phyloP scores from a whole-genome alignment of 1,140 invertebrate genomes.

The Steinernema feltiae region DNA sequence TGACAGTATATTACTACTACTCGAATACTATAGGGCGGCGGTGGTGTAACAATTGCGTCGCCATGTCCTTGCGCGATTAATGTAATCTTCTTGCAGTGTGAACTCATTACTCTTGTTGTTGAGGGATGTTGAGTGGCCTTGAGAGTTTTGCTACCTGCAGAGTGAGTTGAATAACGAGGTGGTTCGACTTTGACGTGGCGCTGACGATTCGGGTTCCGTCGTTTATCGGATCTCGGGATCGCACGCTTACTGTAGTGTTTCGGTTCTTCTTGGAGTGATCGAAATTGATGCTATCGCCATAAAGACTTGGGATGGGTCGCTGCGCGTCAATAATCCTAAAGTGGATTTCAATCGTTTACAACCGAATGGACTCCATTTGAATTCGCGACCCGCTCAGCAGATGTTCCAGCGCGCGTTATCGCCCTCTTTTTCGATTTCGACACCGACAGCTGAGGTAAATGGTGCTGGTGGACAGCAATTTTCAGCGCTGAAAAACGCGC shows the following conservation, averaged over 20 bases:
- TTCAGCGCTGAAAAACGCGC: background rate
- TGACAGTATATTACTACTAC: background rate
- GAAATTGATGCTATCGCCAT: background rate
- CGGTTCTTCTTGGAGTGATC: background rate
- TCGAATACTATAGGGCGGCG: background rate
- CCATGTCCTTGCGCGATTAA: background rate
- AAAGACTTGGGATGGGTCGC: background rate
- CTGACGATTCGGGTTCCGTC: background rate
- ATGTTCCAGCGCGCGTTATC: background rate
- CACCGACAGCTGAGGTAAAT: too few relatives aligned
- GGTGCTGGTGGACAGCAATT: background rate
- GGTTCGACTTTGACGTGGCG: background rate
- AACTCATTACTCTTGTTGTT: background rate
- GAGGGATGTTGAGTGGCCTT: background rate
- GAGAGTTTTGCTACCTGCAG: background rate
- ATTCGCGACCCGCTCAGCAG: background rate
- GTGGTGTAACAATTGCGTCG: background rate
- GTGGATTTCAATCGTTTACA: background rate
- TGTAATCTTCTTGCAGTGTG: background rate
- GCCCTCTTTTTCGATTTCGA: slow-evolving; percentile 4
- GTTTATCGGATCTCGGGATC: background rate
- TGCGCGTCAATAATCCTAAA: background rate
- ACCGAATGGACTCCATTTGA: background rate
- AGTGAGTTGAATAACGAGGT: background rate
- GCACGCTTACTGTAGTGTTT: background rate